phyloP scores from a whole-genome alignment of 1,140 invertebrate genomes.

The Philotrypesis tridentata region DNA sequence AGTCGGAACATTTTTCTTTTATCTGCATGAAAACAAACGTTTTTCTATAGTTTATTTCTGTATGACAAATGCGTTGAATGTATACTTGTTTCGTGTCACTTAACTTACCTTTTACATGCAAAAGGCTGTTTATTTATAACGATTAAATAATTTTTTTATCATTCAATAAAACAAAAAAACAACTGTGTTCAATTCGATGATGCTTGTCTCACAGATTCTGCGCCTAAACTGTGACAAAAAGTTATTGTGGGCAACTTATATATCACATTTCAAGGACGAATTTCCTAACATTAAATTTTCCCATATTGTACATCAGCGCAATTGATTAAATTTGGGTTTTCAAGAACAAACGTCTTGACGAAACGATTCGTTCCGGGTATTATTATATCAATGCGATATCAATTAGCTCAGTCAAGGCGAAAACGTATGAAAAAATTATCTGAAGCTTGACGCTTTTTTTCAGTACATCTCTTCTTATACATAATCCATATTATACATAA shows the following conservation, averaged over 20 bases:
- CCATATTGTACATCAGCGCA: background rate
- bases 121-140: background rate
- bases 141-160: too few species aligned
- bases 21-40: background rate
- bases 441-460: background rate
- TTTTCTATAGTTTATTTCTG: background rate
- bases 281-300: constrained; percentile 31
- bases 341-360: background rate
- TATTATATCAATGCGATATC: constrained; percentile 1
- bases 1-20: background rate
- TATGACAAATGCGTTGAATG: background rate
- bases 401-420: background rate
- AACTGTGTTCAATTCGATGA: background rate
- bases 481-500: too few species aligned
- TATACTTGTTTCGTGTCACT: too few species aligned
- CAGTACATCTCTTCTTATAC: background rate
- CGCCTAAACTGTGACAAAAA: background rate
- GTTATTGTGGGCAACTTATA: constrained; percentile 2
- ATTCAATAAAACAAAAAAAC: background rate
- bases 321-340: constrained; percentile 14
- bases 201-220: background rate
- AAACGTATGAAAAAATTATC: constrained; percentile 9
- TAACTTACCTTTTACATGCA: background rate
- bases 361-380: background rate
- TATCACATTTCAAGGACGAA: constrained; percentile 22